A percentile compares a stretch with the other conserved stretches of the same genome.
phyloP scores from a whole-genome alignment of 92 coral and sea anemone species.

The Chrysogorgia sp. region DNA sequence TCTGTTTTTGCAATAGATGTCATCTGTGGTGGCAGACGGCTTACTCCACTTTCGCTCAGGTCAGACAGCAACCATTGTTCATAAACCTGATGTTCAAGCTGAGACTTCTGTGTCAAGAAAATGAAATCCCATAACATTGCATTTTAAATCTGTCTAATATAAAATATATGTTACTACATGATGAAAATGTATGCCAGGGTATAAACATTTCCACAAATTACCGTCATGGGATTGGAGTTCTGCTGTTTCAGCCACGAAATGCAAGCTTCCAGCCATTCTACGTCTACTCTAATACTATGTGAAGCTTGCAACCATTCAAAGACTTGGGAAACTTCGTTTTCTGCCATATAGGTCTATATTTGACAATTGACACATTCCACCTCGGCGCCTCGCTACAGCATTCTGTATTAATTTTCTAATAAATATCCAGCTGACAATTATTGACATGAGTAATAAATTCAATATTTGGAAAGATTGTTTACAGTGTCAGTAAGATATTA shows the following conservation, averaged over 20 bases:
- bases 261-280: slow-evolving; percentile 87
- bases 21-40: slow-evolving; percentile 63
- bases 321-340: slow-evolving; percentile 5
- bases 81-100: slow-evolving; percentile 54
- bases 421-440: too few relatives aligned
- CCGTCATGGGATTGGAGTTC: slow-evolving; percentile 53
- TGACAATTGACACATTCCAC: background rate
- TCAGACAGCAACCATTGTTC: slow-evolving; percentile 91
- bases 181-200: background rate
- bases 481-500: too few relatives aligned
- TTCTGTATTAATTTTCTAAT: too few relatives aligned
- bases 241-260: slow-evolving; percentile 73
- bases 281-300: slow-evolving; percentile 46
- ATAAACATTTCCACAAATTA: background rate
- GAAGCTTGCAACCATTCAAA: slow-evolving; percentile 8
- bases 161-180: background rate
- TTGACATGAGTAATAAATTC: too few relatives aligned
- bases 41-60: slow-evolving; percentile 72
- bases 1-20: slow-evolving; percentile 53
- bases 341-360: background rate
- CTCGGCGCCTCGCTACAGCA: too few relatives aligned
- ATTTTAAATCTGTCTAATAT: background rate
- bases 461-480: too few relatives aligned
- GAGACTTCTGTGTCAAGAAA: background rate
- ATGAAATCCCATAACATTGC: background rate